Evolutionary conservation across 2,113 vertebrate species (phyloP), one percentile per base, ranked within the genome.

Genomic region (Picathartes gymnocephalus): DNA sequence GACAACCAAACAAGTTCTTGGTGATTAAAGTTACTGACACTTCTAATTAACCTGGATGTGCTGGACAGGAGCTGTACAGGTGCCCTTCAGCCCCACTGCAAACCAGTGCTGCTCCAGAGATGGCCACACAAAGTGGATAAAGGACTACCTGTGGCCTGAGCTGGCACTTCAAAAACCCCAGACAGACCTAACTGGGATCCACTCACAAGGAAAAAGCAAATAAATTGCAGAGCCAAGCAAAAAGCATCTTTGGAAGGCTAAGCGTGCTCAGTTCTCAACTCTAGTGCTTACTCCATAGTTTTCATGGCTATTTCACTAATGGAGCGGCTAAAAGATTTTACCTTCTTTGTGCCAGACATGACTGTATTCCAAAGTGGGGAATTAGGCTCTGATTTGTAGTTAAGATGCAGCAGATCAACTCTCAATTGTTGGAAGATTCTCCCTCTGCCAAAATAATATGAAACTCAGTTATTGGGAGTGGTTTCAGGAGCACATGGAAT

Each of bases 41-140:
- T 97, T 96, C 91, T 94, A 82, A 97, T 96, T 96, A 97, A 97
- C 87, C 81, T 95, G 96, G 80, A 73, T 81, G 93, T 65, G 64
- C 62, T 93, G 88, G 77, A 80, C 94, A 77, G 39, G 39, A 39
- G 39, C 39, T 39, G 39, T 39, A 39, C 39, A 39, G 39, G 39
- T 39, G 39, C 39, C 39, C 39, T 39, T 39, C 39, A 39, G 39
- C 39, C 39, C 39, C 39, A 39, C 9, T 39, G 39, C 50, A 45
- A 44, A 54, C 9, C 61, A 24, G 31, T 24, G 19, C 42, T 64
- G 25, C 42, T 53, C 45, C 77, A 35, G 54, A 56, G 86, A 39
- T 33, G 62, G 19, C 31, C n/a, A 17, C 50, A 44, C 9, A 25
- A 45, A 61, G 28, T 10, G 19, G 10, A 7, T 17, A 10, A 60